Percentiles rank a stretch among this genome's conserved stretches.
Conservation (phyloP, 2,888 invertebrate genomes). For the Lamellibrachia columna region DNA sequence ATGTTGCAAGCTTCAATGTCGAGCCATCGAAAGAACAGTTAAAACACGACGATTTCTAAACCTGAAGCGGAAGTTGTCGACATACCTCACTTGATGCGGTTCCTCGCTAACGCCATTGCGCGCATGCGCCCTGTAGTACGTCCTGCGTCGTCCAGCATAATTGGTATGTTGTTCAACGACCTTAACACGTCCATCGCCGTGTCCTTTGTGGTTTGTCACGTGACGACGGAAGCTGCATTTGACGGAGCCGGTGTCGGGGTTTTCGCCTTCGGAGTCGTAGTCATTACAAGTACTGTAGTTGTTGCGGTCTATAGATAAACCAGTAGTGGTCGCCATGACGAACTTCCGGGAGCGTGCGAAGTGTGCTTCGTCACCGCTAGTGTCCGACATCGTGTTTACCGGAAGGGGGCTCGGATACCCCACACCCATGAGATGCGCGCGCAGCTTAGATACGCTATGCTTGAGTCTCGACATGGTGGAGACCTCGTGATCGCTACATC, state of each 20-base stretch:
- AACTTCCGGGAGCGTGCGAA: background rate
- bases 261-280: slow-evolving; percentile 1
- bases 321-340: background rate
- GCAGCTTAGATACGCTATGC: background rate
- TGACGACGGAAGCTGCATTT: background rate
- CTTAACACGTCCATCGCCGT: background rate
- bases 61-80: background rate
- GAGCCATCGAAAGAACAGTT: background rate
- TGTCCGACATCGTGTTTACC: background rate
- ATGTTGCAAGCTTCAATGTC: background rate
- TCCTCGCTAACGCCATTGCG: background rate
- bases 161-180: background rate
- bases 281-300: background rate
- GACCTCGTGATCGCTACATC: background rate
- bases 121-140: slow-evolving; percentile 16
- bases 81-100: slow-evolving; percentile 3
- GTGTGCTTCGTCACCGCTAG: background rate
- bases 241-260: background rate
- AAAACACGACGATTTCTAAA: background rate
- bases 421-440: background rate
- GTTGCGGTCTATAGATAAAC: background rate
- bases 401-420: background rate
- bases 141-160: background rate
- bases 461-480: background rate
- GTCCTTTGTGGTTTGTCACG: background rate